Conservation (phyloP, 23 tunicate genomes). For the Pegea sp. region DNA sequence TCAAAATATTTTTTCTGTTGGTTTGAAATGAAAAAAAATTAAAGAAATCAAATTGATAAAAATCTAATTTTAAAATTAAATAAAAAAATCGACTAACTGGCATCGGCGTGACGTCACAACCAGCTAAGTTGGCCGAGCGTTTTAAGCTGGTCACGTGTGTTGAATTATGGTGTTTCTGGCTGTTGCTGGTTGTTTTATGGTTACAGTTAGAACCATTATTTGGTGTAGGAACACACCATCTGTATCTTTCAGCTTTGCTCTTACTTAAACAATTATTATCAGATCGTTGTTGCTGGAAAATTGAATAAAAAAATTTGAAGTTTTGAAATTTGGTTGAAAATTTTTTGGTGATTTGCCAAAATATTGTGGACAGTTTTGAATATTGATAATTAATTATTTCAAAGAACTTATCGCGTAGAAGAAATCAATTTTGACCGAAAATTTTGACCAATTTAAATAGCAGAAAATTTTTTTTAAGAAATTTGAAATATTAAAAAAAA, state of each 20-base stretch:
- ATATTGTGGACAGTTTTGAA: not conserved
- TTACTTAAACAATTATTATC: conserved; percentile 92
- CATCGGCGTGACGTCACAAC: not conserved
- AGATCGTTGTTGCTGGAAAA: conserved; percentile 16
- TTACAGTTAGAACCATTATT: not conserved
- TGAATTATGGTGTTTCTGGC: not conserved
- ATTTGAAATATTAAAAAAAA: too few species aligned
- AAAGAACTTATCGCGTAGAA: too few species aligned
- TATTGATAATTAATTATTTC: too few species aligned
- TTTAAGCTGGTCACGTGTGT: not conserved
- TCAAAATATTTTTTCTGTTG: too few species aligned
- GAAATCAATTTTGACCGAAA: too few species aligned
- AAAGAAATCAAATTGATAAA: too few species aligned
- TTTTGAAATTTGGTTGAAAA: not conserved
- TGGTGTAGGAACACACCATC: conserved; percentile 60
- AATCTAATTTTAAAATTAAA: not conserved
- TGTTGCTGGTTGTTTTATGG: not conserved
- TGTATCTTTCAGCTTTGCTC: conserved; percentile 82
- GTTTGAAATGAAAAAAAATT: too few species aligned
- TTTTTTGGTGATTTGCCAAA: too few species aligned
- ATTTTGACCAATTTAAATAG: too few species aligned
- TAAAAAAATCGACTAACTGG: not conserved
- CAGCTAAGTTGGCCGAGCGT: not conserved
- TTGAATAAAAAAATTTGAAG: not conserved
- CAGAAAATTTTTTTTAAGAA: too few species aligned